phyloP scores from a whole-genome alignment of 1,140 invertebrate species.

The Laupala kohalensis region DNA sequence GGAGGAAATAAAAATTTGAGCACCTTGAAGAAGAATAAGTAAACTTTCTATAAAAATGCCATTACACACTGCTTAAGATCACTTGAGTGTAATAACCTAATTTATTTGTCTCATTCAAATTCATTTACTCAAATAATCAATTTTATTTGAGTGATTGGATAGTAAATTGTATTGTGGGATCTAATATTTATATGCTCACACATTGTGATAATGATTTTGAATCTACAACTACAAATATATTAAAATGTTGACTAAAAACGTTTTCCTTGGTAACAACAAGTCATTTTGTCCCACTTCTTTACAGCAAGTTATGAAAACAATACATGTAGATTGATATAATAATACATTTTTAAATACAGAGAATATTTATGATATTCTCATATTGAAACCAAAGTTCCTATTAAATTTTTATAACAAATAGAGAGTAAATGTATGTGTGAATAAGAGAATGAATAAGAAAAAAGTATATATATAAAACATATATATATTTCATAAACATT shows the following conservation, averaged over 20 bases:
- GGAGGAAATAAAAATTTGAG: background rate
- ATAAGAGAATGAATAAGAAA: conserved; percentile 5
- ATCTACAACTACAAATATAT: background rate
- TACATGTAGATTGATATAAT: background rate
- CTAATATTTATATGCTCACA: background rate
- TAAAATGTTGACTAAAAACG: background rate
- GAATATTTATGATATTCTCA: conserved; percentile 10
- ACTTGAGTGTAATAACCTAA: no score
- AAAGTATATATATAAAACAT: conserved; percentile 7
- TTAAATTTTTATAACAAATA: conserved; percentile 15
- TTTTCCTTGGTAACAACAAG: no score
- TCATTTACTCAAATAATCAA: no score
- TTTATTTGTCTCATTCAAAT: no score
- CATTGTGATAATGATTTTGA: background rate
- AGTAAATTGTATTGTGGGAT: no score
- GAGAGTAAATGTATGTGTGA: conserved; percentile 5
- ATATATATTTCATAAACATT: conserved; percentile 11
- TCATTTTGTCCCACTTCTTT: background rate
- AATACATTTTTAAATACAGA: background rate
- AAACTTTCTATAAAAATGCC: no score
- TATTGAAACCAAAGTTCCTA: conserved; percentile 17
- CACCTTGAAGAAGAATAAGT: background rate
- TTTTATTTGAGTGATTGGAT: no score
- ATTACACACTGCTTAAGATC: no score
- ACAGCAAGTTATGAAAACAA: background rate